Evolutionary conservation across 35 echinoderm and acorn worm species (phyloP).

Genomic region (Patiria miniata): DNA sequence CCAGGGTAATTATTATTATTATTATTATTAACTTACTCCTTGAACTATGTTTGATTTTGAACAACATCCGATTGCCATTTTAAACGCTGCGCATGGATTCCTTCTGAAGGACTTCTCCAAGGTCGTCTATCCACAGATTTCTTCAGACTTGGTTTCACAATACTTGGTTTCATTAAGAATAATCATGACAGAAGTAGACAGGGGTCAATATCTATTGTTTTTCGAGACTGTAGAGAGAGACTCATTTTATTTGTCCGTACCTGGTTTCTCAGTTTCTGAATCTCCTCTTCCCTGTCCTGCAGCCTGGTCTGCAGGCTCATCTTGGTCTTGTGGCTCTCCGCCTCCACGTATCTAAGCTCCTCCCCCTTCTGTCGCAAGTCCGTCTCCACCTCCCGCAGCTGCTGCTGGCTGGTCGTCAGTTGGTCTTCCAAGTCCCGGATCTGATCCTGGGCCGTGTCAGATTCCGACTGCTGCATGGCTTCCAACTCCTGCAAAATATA

Average conservation of each 20-base stretch:
- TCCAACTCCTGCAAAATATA: constrained; percentile 76
- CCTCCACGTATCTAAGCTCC: constrained; percentile 84
- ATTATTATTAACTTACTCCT: too few relatives aligned
- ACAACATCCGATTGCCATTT: too few relatives aligned
- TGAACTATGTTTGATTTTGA: too few relatives aligned
- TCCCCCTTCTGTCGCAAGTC: constrained; percentile 82
- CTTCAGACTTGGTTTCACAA: too few relatives aligned
- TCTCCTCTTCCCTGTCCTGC: constrained; percentile 94
- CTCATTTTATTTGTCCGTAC: neutral
- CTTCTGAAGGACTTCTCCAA: too few relatives aligned
- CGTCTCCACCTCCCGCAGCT: constrained; percentile 71
- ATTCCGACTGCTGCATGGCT: constrained; percentile 82
- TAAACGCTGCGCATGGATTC: too few relatives aligned
- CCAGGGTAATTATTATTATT: too few relatives aligned
- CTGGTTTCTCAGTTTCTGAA: constrained; percentile 87
- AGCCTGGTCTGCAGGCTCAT: constrained; percentile 65
- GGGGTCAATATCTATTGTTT: too few relatives aligned
- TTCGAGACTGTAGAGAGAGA: too few relatives aligned
- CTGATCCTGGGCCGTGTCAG: constrained; percentile 90
- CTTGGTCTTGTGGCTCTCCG: constrained; percentile 77
- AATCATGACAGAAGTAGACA: too few relatives aligned
- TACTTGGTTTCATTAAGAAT: too few relatives aligned
- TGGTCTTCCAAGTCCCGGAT: constrained; percentile 90
- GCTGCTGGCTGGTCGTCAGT: constrained; percentile 49
- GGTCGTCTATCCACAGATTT: too few relatives aligned